A percentile compares a stretch with the other conserved stretches of the same genome.
phyloP scores from a whole-genome alignment of 2,113 vertebrate species.

The Scartelaos histophorus region DNA sequence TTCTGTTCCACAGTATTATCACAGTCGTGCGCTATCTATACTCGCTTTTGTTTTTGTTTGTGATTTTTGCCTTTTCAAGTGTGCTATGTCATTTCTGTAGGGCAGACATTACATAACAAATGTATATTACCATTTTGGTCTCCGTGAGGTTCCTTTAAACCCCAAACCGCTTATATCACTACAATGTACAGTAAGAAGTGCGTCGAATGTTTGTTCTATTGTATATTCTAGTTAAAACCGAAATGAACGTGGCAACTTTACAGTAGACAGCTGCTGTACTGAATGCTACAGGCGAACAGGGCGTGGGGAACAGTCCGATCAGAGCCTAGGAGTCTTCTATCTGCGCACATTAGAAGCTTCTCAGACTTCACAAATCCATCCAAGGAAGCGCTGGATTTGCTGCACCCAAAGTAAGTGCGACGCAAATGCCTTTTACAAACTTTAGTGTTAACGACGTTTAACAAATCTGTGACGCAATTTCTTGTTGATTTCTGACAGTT shows the following conservation, averaged over 20 bases:
- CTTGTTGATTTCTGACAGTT: background rate
- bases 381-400: constrained; percentile 37
- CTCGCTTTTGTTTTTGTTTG: background rate
- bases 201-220: constrained; percentile 10
- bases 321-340: constrained; percentile 35
- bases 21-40: background rate
- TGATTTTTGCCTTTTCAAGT: constrained; percentile 11
- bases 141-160: constrained; percentile 33
- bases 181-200: constrained; percentile 31
- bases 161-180: constrained; percentile 11
- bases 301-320: constrained; percentile 59
- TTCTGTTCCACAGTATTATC: constrained; percentile 16
- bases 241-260: constrained; percentile 75
- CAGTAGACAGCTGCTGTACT: constrained; percentile 46
- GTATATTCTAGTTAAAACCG: constrained; percentile 36
- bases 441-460: constrained; percentile 31
- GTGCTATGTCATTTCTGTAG: constrained; percentile 42
- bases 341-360: constrained; percentile 34
- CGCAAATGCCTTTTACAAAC: constrained; percentile 49
- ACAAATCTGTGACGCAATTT: background rate
- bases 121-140: constrained; percentile 42
- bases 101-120: constrained; percentile 63
- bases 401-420: constrained; percentile 56
- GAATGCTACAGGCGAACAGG: constrained; percentile 65
- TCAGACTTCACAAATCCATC: constrained; percentile 4